Percentiles rank a stretch among this genome's conserved stretches.
These are phyloP conservation scores for Acipenser transmontanus DNA, from an alignment of 2,797 vertebrate genomes.

Conservation along the genomic window DNA sequence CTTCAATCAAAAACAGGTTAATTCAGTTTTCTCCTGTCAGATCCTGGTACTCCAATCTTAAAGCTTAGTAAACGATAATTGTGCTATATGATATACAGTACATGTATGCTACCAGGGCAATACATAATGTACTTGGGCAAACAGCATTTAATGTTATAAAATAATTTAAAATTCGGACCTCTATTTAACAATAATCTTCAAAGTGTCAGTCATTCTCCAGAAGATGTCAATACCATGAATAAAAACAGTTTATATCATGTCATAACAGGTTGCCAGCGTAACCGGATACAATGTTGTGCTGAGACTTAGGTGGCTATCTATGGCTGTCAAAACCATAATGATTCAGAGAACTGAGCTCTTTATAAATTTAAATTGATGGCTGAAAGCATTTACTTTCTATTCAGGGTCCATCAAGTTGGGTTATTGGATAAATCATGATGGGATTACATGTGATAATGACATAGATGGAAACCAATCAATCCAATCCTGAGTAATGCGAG, in stretches of 20 bases:
- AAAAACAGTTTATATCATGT: too few species aligned
- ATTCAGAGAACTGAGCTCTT: neutral
- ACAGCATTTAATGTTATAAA: neutral
- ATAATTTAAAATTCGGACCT: neutral
- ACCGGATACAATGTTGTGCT: neutral
- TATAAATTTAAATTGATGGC: neutral
- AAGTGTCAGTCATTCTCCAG: neutral
- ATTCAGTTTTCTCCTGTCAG: too few species aligned
- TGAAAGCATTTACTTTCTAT: neutral
- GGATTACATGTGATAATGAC: neutral
- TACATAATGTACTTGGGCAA: neutral
- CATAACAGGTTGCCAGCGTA: neutral
- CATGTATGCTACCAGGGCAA: too few species aligned
- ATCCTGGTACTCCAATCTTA: too few species aligned
- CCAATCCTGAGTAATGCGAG: neutral
- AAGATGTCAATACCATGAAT: neutral
- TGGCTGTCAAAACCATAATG: neutral
- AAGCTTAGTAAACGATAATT: too few species aligned
- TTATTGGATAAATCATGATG: neutral
- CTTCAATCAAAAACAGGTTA: too few species aligned
- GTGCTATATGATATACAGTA: neutral
- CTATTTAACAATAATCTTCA: neutral
- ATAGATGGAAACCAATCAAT: neutral
- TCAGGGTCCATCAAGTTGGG: neutral
- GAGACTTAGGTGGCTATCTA: neutral